Base-by-base conservation (phyloP, 2,113 vertebrate genomes). In the Fulica atra region DNA sequence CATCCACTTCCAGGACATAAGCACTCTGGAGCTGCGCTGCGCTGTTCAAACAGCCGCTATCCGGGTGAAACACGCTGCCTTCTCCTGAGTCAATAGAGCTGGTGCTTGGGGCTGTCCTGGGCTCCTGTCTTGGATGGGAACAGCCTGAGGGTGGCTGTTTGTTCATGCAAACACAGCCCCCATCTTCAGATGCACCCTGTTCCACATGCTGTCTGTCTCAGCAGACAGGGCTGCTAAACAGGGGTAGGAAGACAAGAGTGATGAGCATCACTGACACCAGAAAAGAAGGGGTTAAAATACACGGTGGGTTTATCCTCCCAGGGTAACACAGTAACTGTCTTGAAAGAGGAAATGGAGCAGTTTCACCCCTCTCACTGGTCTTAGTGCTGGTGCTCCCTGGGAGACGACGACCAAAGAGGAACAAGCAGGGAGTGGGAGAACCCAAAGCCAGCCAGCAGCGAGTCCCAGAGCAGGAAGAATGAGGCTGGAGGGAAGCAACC, bases 41-140 rank as follows among this genome's bases (percentile, higher is more conserved):
- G 50, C 86, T 82, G 63, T 74, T 56, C 84, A 81, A 95, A 81
- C 81, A 95, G 64, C 46, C 54, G 16, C 88, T 93, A 77, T 57
- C 59, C 6, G 35, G 9, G 14, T 65, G 81, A 66, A 71, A 83
- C 53, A 40, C 44, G 72, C 88, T 79, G 74, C 48, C 2, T 81
- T 44, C 66, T 77, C 18, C 59, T 64, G 20, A 89, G 92, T 72
- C 81, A 95, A 83, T 83, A 95, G 60, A 56, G 56, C 7, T 5
- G 2, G 53, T 31, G 88, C 88, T 54, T 24, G 7, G 24, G 71
- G 70, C 40, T 76, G 57, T 48, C 59, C 40, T 29, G 21, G 29
- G 23, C 76, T 81, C 48, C 61, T 80, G 25, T 40, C 70, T 87
- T 26, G 54, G 64, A 40, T 42, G 46, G 36, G 53, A 89, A 18